phyloP scores from a whole-genome alignment of 2,113 vertebrate genomes.

The Penelope pileata region DNA sequence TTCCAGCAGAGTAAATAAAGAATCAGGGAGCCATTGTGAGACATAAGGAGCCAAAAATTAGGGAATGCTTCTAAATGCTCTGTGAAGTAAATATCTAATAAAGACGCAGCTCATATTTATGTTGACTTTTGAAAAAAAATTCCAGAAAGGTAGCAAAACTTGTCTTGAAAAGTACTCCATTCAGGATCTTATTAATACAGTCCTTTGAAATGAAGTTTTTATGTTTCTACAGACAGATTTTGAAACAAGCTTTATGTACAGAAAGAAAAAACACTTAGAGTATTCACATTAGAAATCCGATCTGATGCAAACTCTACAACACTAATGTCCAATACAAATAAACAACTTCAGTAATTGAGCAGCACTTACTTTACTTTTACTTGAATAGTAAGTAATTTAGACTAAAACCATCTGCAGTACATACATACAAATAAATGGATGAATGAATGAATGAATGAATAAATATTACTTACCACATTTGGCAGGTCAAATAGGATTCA shows the following conservation, averaged over 20 bases:
- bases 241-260: background rate
- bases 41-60: background rate
- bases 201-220: background rate
- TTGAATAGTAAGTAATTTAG: background rate
- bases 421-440: background rate
- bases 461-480: background rate
- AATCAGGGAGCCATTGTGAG: background rate
- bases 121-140: background rate
- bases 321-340: background rate
- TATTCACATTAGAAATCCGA: background rate
- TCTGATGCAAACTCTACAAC: background rate
- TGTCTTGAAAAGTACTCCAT: background rate
- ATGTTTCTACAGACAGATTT: background rate
- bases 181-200: background rate
- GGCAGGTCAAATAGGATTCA: background rate
- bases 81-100: background rate
- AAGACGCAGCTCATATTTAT: background rate
- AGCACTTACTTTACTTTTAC: background rate
- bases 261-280: background rate
- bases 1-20: background rate
- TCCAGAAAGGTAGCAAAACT: background rate
- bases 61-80: background rate
- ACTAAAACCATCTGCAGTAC: background rate
- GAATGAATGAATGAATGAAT: background rate
- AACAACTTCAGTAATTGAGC: background rate